Evolutionary conservation across 2,113 vertebrate species (phyloP), one percentile per base, ranked within the genome.

Genomic region (Ammodytes marinus): DNA sequence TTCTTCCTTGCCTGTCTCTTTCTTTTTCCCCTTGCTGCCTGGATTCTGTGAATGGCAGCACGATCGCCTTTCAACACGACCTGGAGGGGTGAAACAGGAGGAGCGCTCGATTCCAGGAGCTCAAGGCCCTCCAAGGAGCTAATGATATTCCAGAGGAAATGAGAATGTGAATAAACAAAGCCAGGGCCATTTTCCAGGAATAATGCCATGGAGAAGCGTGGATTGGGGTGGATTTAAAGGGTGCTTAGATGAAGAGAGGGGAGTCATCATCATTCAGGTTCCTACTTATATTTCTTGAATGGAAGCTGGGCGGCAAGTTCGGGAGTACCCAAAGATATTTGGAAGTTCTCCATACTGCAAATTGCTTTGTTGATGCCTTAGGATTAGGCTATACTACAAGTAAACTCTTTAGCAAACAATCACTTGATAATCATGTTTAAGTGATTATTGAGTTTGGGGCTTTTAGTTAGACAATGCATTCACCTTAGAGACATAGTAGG

Each of bases 71-170:
- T 91, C 84, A 90, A 15, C 80, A 76, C 80, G 79, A 85, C 67
- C 86, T 67, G 74, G 75, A 57, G 59, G 53, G 49, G 49, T 7
- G 60, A 43, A 63, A 68, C 53, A 64, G 42, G 72, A 83, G 81
- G 63, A 67, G 77, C 43, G 63, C 61, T 47, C 5, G 12, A 77
- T 59, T 27, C 74, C 78, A 59, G 76, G 61, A 76, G 88, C 79
- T 84, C 71, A 12, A 68, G 37, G 65, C 68, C 54, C 78, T 84
- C 60, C 1, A 35, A 75, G 77, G 39, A 83, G 59, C 74, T 87
- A 80, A 92, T 74, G 81, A 86, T 89, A 89, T 91, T 94, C 78
- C 82, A 81, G 55, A 91, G 92, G 88, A 92, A 94, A 90, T 55
- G 74, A 84, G 83, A 92, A 90, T 46, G 68, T 58, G 85, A 82